phyloP scores from a whole-genome alignment of 2,113 vertebrate genomes.

The Taxidea taxus region DNA sequence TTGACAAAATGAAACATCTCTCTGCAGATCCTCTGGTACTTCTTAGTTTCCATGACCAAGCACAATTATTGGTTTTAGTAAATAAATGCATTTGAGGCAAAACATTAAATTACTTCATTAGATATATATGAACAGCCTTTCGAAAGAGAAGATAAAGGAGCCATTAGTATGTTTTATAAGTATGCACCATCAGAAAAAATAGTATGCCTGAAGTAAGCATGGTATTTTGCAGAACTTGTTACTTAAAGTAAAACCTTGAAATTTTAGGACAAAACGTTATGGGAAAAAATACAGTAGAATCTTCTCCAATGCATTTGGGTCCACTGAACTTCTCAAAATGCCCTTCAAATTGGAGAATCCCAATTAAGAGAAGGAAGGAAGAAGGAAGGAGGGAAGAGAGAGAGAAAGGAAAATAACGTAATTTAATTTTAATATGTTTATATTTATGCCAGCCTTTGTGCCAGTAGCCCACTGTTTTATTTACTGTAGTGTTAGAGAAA shows the following conservation, averaged over 20 bases:
- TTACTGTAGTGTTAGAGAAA: background rate
- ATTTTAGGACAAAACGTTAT: background rate
- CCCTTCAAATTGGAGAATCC: background rate
- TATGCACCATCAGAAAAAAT: background rate
- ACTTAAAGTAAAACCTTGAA: background rate
- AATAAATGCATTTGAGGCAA: constrained; percentile 24
- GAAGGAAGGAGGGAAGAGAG: background rate
- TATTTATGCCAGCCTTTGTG: background rate
- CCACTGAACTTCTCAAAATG: background rate
- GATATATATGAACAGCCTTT: background rate
- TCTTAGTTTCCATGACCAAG: constrained; percentile 20
- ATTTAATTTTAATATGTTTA: background rate
- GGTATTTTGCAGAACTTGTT: background rate
- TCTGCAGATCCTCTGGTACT: background rate
- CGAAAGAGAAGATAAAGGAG: background rate
- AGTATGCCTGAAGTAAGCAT: background rate
- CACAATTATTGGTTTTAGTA: constrained; percentile 8
- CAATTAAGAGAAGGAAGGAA: background rate
- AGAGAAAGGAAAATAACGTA: background rate
- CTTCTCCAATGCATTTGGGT: background rate
- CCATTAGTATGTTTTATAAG: background rate
- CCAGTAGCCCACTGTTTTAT: background rate
- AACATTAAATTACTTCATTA: constrained; percentile 2
- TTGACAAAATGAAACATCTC: constrained; percentile 40
- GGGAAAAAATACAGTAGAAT: background rate